These are phyloP conservation scores for Synaphobranchus kaupii DNA, from an alignment of 2,797 vertebrate genomes.

Conservation along the genomic window DNA sequence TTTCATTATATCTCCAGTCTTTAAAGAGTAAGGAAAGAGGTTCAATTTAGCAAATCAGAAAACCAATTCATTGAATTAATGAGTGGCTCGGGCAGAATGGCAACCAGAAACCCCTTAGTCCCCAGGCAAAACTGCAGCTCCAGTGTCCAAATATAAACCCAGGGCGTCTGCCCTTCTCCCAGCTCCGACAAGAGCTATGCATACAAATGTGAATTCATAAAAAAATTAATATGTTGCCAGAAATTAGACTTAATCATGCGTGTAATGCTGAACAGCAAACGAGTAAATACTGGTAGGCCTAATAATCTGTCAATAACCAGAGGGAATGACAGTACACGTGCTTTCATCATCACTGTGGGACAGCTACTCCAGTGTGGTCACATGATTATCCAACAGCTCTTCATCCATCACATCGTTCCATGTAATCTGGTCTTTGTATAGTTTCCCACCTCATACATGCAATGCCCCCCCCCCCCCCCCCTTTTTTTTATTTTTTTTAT, in stretches of 20 bases:
- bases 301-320: background rate
- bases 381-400: background rate
- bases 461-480: background rate
- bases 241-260: background rate
- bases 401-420: background rate
- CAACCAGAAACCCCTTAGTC: background rate
- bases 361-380: background rate
- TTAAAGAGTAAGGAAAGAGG: conserved; percentile 35
- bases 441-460: conserved; percentile 50
- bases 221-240: background rate
- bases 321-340: background rate
- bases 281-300: background rate
- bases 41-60: conserved; percentile 37
- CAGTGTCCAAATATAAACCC: background rate
- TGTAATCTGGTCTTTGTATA: conserved; percentile 20
- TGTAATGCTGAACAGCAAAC: background rate
- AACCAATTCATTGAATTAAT: conserved; percentile 42
- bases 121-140: background rate
- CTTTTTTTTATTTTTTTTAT: too few relatives aligned
- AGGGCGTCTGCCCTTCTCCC: background rate
- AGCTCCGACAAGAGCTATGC: background rate
- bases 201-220: background rate
- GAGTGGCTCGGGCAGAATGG: conserved; percentile 30
- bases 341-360: background rate
- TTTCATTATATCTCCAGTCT: conserved; percentile 25